A percentile compares a stretch with the other conserved stretches of the same genome.
phyloP scores from a whole-genome alignment of 2,797 vertebrate genomes.

The Buceros bicornis region DNA sequence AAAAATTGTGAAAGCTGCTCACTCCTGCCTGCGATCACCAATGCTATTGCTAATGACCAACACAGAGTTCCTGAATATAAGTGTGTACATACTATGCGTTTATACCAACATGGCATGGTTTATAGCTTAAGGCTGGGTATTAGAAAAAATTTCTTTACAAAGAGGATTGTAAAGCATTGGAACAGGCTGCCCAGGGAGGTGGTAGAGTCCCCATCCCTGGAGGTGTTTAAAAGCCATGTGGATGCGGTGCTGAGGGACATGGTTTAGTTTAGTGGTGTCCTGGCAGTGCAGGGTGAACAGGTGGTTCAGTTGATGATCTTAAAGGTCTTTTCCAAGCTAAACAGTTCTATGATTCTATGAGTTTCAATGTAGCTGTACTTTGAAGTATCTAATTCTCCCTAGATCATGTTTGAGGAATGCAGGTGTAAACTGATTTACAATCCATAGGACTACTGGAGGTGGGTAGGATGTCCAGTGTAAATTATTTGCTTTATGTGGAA shows the following conservation, averaged over 20 bases:
- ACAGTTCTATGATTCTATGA: background rate
- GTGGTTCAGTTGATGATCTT: background rate
- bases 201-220: background rate
- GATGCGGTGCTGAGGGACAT: background rate
- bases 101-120: background rate
- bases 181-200: background rate
- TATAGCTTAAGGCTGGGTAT: background rate
- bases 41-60: background rate
- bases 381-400: background rate
- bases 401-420: background rate
- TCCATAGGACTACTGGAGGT: background rate
- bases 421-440: background rate
- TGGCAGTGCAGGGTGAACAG: too few species aligned
- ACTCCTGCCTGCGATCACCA: background rate
- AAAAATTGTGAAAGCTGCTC: background rate
- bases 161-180: too few species aligned
- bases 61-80: background rate
- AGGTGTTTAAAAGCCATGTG: background rate
- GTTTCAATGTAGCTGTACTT: background rate
- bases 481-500: background rate
- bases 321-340: background rate
- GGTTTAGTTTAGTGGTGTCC: too few species aligned
- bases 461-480: background rate
- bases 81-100: background rate
- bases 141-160: too few species aligned